Evolutionary conservation across 2,888 invertebrate species (phyloP), one percentile per base, ranked within the genome.

Genomic region (Mantis religiosa): DNA sequence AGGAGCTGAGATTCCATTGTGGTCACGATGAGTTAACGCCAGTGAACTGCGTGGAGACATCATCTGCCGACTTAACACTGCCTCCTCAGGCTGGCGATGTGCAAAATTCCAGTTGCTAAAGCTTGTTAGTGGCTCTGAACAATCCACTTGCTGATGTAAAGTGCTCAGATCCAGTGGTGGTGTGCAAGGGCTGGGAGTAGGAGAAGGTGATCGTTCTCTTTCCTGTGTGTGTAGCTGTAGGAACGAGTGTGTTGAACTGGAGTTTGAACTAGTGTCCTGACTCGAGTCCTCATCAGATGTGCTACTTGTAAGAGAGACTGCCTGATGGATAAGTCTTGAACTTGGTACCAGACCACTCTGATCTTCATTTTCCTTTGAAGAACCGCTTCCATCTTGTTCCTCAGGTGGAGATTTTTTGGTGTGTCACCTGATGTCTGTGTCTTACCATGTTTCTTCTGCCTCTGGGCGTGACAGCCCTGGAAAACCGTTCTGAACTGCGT

Each of bases 401-500:
- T 88, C 86, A 15, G 85, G 83, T 28, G 87, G n/a, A 20, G 89
- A 85, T 84, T 88, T 83, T 28, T n/a, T 28, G 82, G n/a, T 28
- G 54, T 71, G 85, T 82, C 28, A 81, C 86, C 41, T 86, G 85
- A 20, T 54, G 34, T 82, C 89, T 88, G 28, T 89, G 54, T n/a
- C 89, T 86, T n/a, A 87, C 89, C 41, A 89, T 82, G 82, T 90
- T 89, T 87, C 93, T 93, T 88, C 95, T 94, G 28, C 94, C 95
- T 85, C 95, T 94, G 6, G 95, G 94, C 20, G 94, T 94, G n/a
- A 95, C 93, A 25, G 95, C 93, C 90, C 95, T 94, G 91, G 96
- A 94, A 92, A 96, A 95, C 88, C 96, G 93, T 92, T 96, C 96
- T 91, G 94, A 95, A 91, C 94, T 95, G 90, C 96, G 94, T 20